These are phyloP conservation scores for Callospermophilus lateralis DNA, from an alignment of 2,113 vertebrate genomes.

Conservation along the genomic window DNA sequence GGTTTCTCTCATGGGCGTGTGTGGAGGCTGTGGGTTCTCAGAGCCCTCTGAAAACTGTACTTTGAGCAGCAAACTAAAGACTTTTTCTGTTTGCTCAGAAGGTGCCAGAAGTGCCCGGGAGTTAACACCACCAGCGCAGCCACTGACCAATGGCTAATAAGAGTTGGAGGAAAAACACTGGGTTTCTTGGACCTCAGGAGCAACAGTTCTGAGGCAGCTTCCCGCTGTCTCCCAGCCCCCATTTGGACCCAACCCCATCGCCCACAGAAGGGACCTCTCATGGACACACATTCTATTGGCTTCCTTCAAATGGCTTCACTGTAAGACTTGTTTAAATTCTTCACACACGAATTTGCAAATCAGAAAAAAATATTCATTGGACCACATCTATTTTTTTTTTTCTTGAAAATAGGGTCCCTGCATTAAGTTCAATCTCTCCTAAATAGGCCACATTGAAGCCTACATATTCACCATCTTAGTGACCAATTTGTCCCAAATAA, in stretches of 20 bases:
- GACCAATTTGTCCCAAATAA: not conserved
- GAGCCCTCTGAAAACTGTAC: no score
- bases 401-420: not conserved
- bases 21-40: not conserved
- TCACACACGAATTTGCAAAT: not conserved
- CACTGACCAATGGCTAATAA: not conserved
- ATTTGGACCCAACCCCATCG: fast-evolving
- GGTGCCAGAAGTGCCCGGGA: not conserved
- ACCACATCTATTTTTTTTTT: not conserved
- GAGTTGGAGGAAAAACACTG: not conserved
- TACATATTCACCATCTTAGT: not conserved
- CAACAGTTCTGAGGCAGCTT: fast-evolving
- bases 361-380: not conserved
- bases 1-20: not conserved
- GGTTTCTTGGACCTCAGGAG: fast-evolving
- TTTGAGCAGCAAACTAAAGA: no score
- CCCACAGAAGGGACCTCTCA: fast-evolving
- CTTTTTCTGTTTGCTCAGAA: not conserved
- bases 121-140: not conserved
- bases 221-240: not conserved
- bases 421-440: not conserved
- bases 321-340: not conserved
- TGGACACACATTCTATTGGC: not conserved
- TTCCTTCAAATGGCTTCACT: not conserved
- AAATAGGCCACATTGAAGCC: not conserved